Evolutionary conservation across 2,888 invertebrate species (phyloP).

Genomic region (Tetragonisca angustula): DNA sequence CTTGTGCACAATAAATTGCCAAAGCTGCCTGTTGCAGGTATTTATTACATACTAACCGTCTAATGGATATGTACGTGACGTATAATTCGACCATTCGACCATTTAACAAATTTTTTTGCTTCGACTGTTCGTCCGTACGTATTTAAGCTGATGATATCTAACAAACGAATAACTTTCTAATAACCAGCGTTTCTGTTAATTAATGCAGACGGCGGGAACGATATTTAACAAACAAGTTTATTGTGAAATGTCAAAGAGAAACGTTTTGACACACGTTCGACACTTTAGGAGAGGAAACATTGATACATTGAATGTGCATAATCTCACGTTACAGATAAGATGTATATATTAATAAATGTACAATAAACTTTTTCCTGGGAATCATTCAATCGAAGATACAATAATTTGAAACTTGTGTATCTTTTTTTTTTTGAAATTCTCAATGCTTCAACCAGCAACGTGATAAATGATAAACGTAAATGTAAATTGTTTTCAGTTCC

Average conservation of each 20-base stretch:
- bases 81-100: neutral
- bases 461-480: neutral
- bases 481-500: neutral
- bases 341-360: conserved; percentile 1
- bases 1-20: neutral
- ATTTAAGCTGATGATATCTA: neutral
- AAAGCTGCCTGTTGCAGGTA: neutral
- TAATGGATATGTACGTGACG: neutral
- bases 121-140: neutral
- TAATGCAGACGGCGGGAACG: neutral
- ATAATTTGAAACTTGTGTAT: neutral
- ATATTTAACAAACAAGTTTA: neutral
- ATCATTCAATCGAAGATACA: neutral
- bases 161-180: neutral
- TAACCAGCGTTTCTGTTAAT: neutral
- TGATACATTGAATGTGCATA: neutral
- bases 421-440: too few relatives aligned
- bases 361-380: neutral
- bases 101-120: neutral
- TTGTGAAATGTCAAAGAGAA: neutral
- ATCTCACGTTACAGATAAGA: conserved; percentile 24
- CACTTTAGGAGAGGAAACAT: neutral
- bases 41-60: neutral
- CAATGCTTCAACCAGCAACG: neutral
- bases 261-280: neutral